Percentiles rank a stretch among this genome's conserved stretches.
Evolutionary conservation across 2,797 vertebrate species (phyloP).

Genomic region (Sebastes miniatus): DNA sequence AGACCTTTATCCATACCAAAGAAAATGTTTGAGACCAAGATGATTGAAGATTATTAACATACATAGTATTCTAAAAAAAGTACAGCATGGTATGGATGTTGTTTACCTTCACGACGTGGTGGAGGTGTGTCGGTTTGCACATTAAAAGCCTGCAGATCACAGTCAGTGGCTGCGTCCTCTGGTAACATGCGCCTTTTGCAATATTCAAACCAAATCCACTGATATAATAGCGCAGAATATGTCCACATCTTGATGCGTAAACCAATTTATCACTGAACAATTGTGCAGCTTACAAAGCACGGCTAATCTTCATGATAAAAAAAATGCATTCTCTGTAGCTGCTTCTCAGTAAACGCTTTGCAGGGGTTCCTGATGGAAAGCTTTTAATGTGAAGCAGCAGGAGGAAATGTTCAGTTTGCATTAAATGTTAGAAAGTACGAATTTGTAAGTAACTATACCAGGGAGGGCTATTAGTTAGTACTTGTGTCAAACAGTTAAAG

Average conservation of each 20-base stretch:
- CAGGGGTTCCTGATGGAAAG: not conserved
- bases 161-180: not conserved
- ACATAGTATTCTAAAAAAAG: not conserved
- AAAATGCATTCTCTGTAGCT: not conserved
- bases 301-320: not conserved
- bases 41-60: not conserved
- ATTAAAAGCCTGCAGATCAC: not conserved
- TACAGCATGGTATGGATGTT: not conserved
- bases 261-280: not conserved
- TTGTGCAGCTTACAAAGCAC: not conserved
- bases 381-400: not conserved
- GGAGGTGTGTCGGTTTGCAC: not conserved
- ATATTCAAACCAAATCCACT: not conserved
- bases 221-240: not conserved
- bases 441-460: not conserved
- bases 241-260: not conserved
- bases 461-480: not conserved
- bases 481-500: not conserved
- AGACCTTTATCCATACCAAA: not conserved
- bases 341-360: not conserved
- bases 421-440: not conserved
- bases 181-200: not conserved
- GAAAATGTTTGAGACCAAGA: not conserved
- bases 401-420: conserved; percentile 1
- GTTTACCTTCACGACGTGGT: not conserved